Conservation (phyloP, 2,113 vertebrate species). For the Nicator chloris region DNA sequence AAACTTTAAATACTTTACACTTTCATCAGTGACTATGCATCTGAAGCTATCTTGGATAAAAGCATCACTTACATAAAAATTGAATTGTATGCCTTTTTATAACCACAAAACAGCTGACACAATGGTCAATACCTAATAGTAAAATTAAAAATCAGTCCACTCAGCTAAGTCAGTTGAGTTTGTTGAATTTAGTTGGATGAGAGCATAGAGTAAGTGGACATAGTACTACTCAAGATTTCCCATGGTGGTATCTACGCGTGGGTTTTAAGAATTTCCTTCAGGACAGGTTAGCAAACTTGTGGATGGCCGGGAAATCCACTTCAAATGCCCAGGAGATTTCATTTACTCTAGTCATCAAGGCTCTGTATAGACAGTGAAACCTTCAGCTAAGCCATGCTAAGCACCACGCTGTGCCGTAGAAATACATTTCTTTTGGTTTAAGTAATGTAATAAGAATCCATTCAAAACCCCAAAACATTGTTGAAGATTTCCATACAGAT, state of each 20-base stretch:
- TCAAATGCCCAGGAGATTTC: neutral
- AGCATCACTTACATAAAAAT: neutral
- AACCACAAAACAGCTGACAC: neutral
- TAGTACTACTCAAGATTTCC: neutral
- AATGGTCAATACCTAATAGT: neutral
- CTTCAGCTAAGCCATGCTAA: neutral
- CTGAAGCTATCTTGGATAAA: neutral
- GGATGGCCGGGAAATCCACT: neutral
- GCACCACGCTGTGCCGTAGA: neutral
- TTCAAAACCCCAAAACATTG: neutral
- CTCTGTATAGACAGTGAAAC: neutral
- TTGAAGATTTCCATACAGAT: neutral
- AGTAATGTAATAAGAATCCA: accelerated
- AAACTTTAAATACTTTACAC: neutral
- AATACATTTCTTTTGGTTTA: neutral
- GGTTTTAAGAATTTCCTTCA: neutral
- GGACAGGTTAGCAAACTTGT: neutral
- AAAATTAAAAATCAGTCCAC: neutral
- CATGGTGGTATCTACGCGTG: neutral
- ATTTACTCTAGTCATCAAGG: neutral
- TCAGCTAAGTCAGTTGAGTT: neutral
- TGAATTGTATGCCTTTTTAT: neutral
- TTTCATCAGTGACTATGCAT: neutral
- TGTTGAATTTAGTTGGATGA: neutral
- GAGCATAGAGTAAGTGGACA: neutral